These are phyloP conservation scores for Uropetala carovei DNA, from an alignment of 2,888 invertebrate species.

Conservation along the genomic window DNA sequence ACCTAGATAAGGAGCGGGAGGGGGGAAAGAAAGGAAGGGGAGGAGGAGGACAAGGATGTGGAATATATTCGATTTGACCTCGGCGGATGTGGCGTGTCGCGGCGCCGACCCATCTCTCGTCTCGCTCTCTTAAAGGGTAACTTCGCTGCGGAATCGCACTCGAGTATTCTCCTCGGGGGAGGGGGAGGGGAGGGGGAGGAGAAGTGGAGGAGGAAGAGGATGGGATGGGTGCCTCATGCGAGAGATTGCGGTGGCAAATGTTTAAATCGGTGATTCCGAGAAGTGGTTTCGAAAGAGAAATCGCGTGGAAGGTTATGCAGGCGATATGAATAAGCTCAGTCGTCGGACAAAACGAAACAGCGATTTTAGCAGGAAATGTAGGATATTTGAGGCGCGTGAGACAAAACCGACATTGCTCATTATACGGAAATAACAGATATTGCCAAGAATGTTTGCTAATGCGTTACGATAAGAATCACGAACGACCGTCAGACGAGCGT, in stretches of 20 bases:
- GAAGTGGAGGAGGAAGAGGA: neutral
- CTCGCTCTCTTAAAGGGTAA: slow-evolving; percentile 26
- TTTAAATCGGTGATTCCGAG: slow-evolving; percentile 13
- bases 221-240: neutral
- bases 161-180: neutral
- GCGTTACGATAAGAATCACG: neutral
- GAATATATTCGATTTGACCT: slow-evolving; percentile 38
- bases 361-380: slow-evolving; percentile 5
- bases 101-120: neutral
- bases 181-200: neutral
- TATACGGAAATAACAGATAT: neutral
- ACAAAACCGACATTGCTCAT: neutral
- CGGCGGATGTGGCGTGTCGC: slow-evolving; percentile 15
- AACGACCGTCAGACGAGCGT: neutral
- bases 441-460: neutral
- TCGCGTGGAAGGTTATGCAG: neutral
- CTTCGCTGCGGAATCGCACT: neutral
- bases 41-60: neutral
- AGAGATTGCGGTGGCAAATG: neutral
- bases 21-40: neutral
- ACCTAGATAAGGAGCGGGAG: too few species aligned
- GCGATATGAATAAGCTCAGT: slow-evolving; percentile 2
- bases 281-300: slow-evolving; percentile 22
- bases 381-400: neutral
- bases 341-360: neutral